Evolutionary conservation across 2,797 vertebrate genomes (phyloP), one percentile per base, ranked within the genome.

Genomic region (Pampus argenteus): DNA sequence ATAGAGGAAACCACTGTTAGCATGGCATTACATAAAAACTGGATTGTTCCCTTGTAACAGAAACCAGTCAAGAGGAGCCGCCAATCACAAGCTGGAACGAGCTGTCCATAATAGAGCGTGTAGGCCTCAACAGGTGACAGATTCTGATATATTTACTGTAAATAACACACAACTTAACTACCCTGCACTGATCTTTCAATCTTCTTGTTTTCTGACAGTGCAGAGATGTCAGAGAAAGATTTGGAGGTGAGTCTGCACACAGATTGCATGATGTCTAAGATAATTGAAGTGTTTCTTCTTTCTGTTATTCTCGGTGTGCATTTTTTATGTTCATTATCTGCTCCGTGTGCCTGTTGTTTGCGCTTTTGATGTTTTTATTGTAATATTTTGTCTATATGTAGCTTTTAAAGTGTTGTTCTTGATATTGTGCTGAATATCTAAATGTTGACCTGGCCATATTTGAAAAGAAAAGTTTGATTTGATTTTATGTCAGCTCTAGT

Each of bases 161-260:
- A 6, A 44, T 44, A 2, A 28, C 20, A 38, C 2, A 1, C n/a
- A 3, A n/a, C 66, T 66, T 18, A 1, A 50, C 60, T 17, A 42
- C 6, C 51, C 22, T 57, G 25, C 9, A n/a, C 51, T 31, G 14
- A 68, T 1, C 10, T 34, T 50, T 70, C 1, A 2, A 9, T 25
- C 8, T 1, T 54, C 1, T 56, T 72, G 25, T 64, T 56, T 54
- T 31, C 5, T 79, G 10, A 82, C 86, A 95, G 94, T 69, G 72
- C 68, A 31, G 88, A 93, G 61, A 91, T 94, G 93, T 93, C 94
- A 31, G 94, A 95, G 71, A 89, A 89, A 17, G 93, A 95, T 64
- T 47, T 94, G 45, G 94, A 95, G 92, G 93, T 95, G 68, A 87
- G 84, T 8, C 23, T 3, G 3, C 7, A 1, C 5, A 17, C 28